Conservation (phyloP, 1,140 invertebrate species). For the Solenopsis invicta region DNA sequence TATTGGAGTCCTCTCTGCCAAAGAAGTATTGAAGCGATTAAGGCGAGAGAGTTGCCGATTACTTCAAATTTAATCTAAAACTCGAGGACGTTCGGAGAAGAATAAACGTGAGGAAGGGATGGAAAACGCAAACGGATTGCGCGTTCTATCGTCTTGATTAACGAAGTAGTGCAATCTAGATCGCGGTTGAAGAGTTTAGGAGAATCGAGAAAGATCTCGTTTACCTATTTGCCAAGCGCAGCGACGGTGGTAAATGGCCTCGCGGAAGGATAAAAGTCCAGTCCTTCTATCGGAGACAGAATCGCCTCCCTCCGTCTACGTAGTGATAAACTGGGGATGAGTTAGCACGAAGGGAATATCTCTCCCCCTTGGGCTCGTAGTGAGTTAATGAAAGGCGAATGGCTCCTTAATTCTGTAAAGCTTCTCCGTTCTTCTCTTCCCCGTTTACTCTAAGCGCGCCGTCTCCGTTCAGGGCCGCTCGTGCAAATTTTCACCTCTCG, state of each 20-base stretch:
- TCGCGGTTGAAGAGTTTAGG: constrained; percentile 55
- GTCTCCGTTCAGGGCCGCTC: constrained; percentile 57
- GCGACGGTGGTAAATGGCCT: constrained; percentile 64
- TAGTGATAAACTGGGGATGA: constrained; percentile 64
- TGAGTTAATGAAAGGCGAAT: constrained; percentile 82
- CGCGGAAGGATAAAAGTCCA: constrained; percentile 57
- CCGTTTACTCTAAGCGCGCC: constrained; percentile 65
- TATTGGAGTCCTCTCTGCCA: constrained; percentile 27
- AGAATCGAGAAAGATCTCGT: constrained; percentile 60
- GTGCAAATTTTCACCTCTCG: constrained; percentile 55
- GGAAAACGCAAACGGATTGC: constrained; percentile 48
- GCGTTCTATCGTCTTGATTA: constrained; percentile 58
- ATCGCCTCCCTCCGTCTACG: not conserved
- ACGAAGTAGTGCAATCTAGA: constrained; percentile 64
- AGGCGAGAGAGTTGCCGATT: constrained; percentile 41
- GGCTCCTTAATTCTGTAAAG: constrained; percentile 83
- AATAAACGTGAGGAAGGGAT: constrained; percentile 20
- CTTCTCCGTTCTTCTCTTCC: constrained; percentile 66
- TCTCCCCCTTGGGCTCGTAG: constrained; percentile 48
- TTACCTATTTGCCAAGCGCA: constrained; percentile 62
- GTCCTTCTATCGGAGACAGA: constrained; percentile 67
- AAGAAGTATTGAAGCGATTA: constrained; percentile 45
- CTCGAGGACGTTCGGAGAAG: constrained; percentile 19
- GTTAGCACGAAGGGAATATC: constrained; percentile 69
- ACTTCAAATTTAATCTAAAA: constrained; percentile 60